A percentile compares a stretch with the other conserved stretches of the same genome.
These are phyloP conservation scores for Halcyon badia DNA, from an alignment of 2,797 vertebrate genomes.

Conservation along the genomic window DNA sequence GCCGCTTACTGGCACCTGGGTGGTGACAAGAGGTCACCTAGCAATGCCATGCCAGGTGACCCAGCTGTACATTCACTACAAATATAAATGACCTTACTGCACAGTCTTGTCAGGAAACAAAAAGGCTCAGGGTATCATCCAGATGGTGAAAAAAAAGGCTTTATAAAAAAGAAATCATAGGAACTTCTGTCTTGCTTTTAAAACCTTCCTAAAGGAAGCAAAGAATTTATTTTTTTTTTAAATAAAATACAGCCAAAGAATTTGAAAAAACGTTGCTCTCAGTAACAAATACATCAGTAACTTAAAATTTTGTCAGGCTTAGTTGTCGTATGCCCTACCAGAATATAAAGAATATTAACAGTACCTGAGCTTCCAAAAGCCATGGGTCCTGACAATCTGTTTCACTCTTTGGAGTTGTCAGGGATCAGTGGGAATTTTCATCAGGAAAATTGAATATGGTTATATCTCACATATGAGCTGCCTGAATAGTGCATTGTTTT, in stretches of 20 bases:
- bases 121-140: not conserved
- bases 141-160: not conserved
- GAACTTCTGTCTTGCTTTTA: not conserved
- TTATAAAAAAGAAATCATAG: not conserved
- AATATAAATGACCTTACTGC: not conserved
- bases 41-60: not conserved
- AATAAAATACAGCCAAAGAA: not conserved
- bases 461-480: not conserved
- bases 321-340: not conserved
- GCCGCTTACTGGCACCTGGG: not conserved
- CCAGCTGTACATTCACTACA: not conserved
- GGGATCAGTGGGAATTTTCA: not conserved
- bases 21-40: not conserved
- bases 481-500: not conserved
- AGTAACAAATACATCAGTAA: not conserved
- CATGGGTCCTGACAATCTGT: not conserved
- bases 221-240: not conserved
- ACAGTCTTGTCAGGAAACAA: not conserved
- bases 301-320: not conserved
- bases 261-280: not conserved
- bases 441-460: rapidly evolving
- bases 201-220: not conserved
- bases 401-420: not conserved
- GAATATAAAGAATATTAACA: not conserved
- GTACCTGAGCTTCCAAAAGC: not conserved